A percentile compares a stretch with the other conserved stretches of the same genome.
Conservation (phyloP, 2,888 invertebrate genomes). For the Nomada fucata region DNA sequence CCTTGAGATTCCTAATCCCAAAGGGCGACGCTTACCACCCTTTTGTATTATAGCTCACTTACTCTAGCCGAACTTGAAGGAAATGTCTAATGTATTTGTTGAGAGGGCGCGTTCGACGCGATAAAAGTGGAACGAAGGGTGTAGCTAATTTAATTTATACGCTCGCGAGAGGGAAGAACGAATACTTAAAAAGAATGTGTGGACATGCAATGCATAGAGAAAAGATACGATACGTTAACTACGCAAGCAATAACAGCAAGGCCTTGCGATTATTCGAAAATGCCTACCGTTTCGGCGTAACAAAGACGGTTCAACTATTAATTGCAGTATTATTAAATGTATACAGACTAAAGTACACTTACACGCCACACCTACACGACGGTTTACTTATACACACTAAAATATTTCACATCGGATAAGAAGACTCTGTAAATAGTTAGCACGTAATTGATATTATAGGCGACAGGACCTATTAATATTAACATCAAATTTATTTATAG, state of each 20-base stretch:
- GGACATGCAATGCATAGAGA: constrained; percentile 42
- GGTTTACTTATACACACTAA: constrained; percentile 61
- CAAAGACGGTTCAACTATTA: constrained; percentile 79
- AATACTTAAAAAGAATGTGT: constrained; percentile 29
- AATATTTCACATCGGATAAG: constrained; percentile 68
- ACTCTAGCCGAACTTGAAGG: constrained; percentile 53
- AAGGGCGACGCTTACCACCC: constrained; percentile 36
- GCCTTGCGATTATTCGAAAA: constrained; percentile 67
- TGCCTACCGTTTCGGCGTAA: constrained; percentile 72
- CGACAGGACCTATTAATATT: constrained; percentile 77
- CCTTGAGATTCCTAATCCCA: constrained; percentile 46
- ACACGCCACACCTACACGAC: constrained; percentile 57
- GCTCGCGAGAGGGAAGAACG: constrained; percentile 43
- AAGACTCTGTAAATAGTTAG: constrained; percentile 82
- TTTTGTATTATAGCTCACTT: constrained; percentile 63
- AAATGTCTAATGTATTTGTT: constrained; percentile 51
- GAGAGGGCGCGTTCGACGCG: constrained; percentile 18
- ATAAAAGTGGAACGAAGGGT: neutral
- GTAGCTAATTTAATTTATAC: constrained; percentile 60
- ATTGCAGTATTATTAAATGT: constrained; percentile 83
- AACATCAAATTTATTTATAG: constrained; percentile 82
- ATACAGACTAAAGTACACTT: constrained; percentile 75
- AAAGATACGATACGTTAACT: constrained; percentile 28
- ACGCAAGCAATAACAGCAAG: constrained; percentile 75
- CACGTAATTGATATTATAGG: constrained; percentile 76